phyloP scores from a whole-genome alignment of 1,140 invertebrate species.

The Drosophila dunni region DNA sequence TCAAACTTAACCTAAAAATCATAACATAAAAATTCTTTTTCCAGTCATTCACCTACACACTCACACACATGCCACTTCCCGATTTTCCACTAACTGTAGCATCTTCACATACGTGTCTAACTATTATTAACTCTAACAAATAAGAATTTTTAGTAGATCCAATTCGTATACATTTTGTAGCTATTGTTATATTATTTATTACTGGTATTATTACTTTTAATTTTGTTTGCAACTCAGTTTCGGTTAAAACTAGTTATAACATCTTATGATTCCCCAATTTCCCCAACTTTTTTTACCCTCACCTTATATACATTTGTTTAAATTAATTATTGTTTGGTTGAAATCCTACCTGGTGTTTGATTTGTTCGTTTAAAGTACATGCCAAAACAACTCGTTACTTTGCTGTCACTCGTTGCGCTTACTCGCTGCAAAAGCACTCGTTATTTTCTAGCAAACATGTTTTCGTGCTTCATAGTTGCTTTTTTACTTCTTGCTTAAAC shows the following conservation, averaged over 20 bases:
- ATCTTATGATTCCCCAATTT: not conserved
- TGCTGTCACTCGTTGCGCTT: constrained; percentile 11
- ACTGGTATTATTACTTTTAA: constrained; percentile 9
- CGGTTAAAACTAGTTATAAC: constrained; percentile 1
- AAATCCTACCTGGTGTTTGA: not conserved
- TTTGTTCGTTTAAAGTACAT: not conserved
- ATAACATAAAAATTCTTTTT: constrained; percentile 4
- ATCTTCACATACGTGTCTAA: not conserved
- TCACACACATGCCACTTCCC: not conserved
- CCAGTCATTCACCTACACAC: constrained; percentile 9
- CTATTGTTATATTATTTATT: constrained; percentile 4
- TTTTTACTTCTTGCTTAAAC: not conserved
- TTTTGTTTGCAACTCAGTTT: not conserved
- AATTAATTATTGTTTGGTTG: not conserved
- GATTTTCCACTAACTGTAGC: constrained; percentile 3
- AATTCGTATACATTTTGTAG: not conserved
- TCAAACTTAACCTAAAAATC: too few species aligned
- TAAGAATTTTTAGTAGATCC: not conserved
- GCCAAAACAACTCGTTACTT: not conserved
- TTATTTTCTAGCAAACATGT: not conserved
- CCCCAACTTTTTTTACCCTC: not conserved
- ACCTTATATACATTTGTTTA: not conserved
- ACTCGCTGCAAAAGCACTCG: not conserved
- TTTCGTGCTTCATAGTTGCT: not conserved
- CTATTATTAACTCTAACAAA: not conserved